Conservation (phyloP, 1,140 invertebrate genomes). For the Catajapyx aquilonaris region DNA sequence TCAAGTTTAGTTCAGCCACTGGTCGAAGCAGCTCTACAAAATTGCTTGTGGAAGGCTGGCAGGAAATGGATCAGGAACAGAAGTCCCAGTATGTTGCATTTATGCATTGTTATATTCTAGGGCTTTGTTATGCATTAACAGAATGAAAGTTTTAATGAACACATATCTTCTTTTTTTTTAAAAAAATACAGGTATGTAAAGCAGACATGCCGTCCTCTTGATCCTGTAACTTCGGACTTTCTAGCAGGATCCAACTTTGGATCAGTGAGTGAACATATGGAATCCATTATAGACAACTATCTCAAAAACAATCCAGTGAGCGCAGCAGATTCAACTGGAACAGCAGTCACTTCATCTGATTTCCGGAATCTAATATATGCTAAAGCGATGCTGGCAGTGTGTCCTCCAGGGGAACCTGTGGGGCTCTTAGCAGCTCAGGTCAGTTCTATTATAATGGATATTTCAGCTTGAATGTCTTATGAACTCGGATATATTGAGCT, state of each 20-base stretch:
- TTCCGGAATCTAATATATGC: slow-evolving; percentile 48
- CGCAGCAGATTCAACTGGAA: slow-evolving; percentile 2
- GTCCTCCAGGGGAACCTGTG: slow-evolving; percentile 84
- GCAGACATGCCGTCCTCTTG: slow-evolving; percentile 22
- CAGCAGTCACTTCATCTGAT: no score
- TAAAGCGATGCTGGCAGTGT: slow-evolving; percentile 54
- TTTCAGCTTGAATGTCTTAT: no score
- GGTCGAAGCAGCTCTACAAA: background rate
- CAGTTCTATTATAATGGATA: slow-evolving; percentile 6
- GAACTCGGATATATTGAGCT: no score
- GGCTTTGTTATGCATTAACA: no score
- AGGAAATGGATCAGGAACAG: no score
- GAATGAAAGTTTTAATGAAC: no score
- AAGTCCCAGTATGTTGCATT: no score
- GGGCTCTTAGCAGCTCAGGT: slow-evolving; percentile 78
- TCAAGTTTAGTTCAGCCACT: background rate
- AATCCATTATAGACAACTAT: slow-evolving; percentile 42
- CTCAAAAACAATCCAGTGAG: slow-evolving; percentile 18
- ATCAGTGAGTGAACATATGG: slow-evolving; percentile 57
- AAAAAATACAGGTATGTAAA: slow-evolving; percentile 2
- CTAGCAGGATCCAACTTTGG: slow-evolving; percentile 55
- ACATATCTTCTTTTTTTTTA: no score
- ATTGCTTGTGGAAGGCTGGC: no score
- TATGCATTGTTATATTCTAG: no score
- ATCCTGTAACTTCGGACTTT: slow-evolving; percentile 46